A percentile compares a stretch with the other conserved stretches of the same genome.
These are phyloP conservation scores for Alethe diademata DNA, from an alignment of 2,113 vertebrate genomes.

Conservation along the genomic window DNA sequence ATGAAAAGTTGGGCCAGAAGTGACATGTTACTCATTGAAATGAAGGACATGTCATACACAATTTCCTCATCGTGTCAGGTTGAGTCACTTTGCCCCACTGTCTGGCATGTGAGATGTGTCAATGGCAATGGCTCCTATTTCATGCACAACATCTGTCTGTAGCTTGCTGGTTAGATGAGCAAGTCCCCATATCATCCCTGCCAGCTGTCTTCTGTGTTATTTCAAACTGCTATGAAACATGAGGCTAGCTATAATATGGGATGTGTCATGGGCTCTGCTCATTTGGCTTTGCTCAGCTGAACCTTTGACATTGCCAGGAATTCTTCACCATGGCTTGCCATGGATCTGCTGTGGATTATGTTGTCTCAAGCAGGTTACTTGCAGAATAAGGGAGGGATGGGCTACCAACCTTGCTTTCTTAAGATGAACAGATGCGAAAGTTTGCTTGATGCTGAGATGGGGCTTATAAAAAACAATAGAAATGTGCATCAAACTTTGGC, in stretches of 20 bases:
- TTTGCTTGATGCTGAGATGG: background rate
- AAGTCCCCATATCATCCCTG: background rate
- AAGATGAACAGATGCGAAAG: background rate
- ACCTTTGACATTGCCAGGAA: background rate
- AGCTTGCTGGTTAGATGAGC: conserved; percentile 31
- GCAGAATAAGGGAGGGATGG: background rate
- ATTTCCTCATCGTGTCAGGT: conserved; percentile 23
- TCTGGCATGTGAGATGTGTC: conserved; percentile 44
- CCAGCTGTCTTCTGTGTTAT: background rate
- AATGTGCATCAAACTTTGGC: conserved; percentile 1
- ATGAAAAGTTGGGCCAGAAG: conserved; percentile 32
- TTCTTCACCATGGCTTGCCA: background rate
- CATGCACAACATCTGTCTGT: conserved; percentile 34
- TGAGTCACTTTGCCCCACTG: conserved; percentile 1
- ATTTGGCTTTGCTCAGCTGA: background rate
- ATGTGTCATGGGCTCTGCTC: background rate
- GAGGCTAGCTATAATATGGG: background rate
- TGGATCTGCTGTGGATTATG: background rate
- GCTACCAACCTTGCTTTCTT: background rate
- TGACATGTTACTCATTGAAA: conserved; percentile 35
- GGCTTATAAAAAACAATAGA: background rate
- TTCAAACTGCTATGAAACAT: background rate
- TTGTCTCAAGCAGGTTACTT: background rate
- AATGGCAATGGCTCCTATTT: background rate
- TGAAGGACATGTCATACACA: conserved; percentile 57